Evolutionary conservation across 2,113 vertebrate species (phyloP), one percentile per base, ranked within the genome.

Genomic region (Amphiprion ocellaris): DNA sequence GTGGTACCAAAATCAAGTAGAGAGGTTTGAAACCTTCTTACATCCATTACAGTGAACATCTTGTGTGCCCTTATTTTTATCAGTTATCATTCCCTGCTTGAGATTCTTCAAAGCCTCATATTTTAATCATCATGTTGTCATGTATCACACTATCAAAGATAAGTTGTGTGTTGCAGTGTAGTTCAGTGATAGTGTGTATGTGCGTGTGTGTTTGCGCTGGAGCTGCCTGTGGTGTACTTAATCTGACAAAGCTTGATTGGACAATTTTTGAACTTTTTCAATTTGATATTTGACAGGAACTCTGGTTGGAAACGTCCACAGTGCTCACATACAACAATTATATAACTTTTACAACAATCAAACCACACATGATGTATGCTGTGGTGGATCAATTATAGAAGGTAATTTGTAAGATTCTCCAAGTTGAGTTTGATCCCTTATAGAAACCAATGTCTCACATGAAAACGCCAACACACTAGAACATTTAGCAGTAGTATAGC

Each of bases 261-360:
- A 19, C 49, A 19, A 19, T 50, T 50, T 50, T 19, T 19, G 16
- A 50, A 50, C 17, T n/a, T 50, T n/a, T 19, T 50, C 19, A 12
- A 50, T 50, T 50, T 50, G 16, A n/a, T n/a, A 5, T 50, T 15
- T 50, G 8, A 37, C 33, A 37, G 33, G 33, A 6, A 10, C 33
- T 37, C 33, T 37, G 33, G 10, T 37, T 37, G 8, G 33, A 37
- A 37, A 37, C 33, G 2, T 37, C 33, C 7, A 7, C 47, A 49
- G 16, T 37, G 33, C 47, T 19, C 47, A 47, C 49, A 23, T 47
- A 53, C 49, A 24, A 23, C 17, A 39, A 67, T 39, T 67, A 67
- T 67, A 30, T 53, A 67, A 67, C 28, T 37, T 21, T 41, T 24
- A 68, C 50, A 55, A 33, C 54, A 68, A 41, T 55, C 52, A 41